phyloP scores from a whole-genome alignment of 1,140 invertebrate genomes.

The Scaptomyza pallida region DNA sequence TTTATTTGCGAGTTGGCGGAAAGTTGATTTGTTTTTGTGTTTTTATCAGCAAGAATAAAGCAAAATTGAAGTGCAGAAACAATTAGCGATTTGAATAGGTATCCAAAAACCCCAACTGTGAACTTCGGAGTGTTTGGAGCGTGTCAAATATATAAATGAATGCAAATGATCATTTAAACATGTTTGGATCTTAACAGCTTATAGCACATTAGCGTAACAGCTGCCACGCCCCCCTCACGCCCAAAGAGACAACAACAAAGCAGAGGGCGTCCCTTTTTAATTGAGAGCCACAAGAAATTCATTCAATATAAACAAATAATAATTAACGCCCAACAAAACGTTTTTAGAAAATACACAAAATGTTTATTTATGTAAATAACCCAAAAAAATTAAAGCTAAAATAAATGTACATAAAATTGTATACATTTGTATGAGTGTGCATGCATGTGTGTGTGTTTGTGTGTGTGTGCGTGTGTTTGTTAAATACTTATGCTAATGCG shows the following conservation, averaged over 20 bases:
- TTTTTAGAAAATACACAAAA: constrained; percentile 30
- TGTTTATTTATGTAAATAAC: constrained; percentile 35
- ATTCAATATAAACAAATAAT: constrained; percentile 10
- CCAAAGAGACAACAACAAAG: not conserved
- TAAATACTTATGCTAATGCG: constrained; percentile 65
- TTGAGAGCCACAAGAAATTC: constrained; percentile 8
- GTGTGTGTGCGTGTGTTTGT: constrained; percentile 23
- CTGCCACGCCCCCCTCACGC: constrained; percentile 7
- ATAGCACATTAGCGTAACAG: constrained; percentile 33
- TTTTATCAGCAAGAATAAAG: constrained; percentile 26
- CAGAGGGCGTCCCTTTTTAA: constrained; percentile 13
- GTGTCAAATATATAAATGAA: constrained; percentile 13
- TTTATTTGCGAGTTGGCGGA: constrained; percentile 22
- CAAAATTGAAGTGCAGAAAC: constrained; percentile 1
- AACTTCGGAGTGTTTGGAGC: constrained; percentile 8
- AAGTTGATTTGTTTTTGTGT: constrained; percentile 1
- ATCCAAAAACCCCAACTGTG: not conserved
- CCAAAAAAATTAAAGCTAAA: constrained; percentile 29
- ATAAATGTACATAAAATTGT: constrained; percentile 21
- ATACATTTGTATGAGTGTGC: not conserved
- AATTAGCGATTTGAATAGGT: constrained; percentile 17
- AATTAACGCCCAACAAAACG: constrained; percentile 18
- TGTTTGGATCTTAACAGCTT: constrained; percentile 36
- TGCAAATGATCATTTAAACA: constrained; percentile 30
- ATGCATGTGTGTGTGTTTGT: constrained; percentile 5